Evolutionary conservation across 2,797 vertebrate species (phyloP).

Genomic region (Microctenopoma steveboyesi): DNA sequence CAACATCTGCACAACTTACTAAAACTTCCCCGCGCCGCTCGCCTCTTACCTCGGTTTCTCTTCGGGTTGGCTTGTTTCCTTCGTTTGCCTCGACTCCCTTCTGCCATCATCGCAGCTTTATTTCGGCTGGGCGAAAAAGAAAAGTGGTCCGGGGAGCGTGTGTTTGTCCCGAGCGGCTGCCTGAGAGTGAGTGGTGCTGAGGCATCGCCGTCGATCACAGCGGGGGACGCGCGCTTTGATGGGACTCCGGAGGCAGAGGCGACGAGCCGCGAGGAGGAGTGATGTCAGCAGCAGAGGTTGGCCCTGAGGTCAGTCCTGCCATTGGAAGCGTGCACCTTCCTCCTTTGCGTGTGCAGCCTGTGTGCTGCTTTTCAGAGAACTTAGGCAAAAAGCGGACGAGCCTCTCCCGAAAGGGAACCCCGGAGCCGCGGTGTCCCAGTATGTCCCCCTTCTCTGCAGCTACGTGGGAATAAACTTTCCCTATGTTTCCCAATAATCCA

Average conservation of each 20-base stretch:
- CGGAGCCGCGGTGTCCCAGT: background rate
- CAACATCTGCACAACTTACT: conserved; percentile 48
- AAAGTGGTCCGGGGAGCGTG: conserved; percentile 56
- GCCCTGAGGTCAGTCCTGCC: conserved; percentile 71
- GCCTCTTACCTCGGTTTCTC: conserved; percentile 83
- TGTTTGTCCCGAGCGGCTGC: conserved; percentile 69
- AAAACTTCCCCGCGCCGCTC: conserved; percentile 48
- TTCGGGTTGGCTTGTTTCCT: conserved; percentile 87
- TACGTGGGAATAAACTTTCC: background rate
- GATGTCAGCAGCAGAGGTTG: conserved; percentile 83
- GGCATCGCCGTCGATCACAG: conserved; percentile 79
- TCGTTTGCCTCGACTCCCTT: conserved; percentile 84
- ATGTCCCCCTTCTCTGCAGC: conserved; percentile 3
- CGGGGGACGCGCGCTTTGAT: conserved; percentile 76
- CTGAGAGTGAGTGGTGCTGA: conserved; percentile 73
- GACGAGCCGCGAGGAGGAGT: conserved; percentile 71
- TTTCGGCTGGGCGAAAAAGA: background rate
- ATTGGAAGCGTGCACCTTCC: conserved; percentile 54
- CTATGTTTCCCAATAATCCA: background rate
- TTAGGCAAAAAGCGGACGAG: too few species aligned
- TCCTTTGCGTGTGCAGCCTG: conserved; percentile 2
- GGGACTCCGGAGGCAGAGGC: conserved; percentile 65
- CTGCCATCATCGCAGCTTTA: conserved; percentile 75
- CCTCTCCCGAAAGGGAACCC: conserved; percentile 25
- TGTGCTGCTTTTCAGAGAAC: too few species aligned